Base-by-base conservation (phyloP, 2,113 vertebrate species). In the Centropristis striata region DNA sequence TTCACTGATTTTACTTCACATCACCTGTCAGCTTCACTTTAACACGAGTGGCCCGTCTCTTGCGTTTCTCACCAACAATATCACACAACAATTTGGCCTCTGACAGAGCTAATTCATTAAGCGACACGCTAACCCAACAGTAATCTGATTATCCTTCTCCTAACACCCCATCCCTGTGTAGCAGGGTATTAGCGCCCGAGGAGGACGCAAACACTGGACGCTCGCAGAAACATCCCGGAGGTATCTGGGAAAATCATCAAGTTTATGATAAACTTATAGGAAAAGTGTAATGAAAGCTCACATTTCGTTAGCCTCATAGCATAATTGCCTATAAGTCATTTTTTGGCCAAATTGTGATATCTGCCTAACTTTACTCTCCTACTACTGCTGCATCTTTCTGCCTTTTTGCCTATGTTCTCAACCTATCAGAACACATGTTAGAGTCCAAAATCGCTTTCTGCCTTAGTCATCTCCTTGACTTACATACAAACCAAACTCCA, bases 71-170 rank as follows among this genome's bases (percentile, higher is more conserved):
- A 42, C 41, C 47, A 36, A 58, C 37, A 75, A 77, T 70, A 85
- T 86, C 82, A 65, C 77, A 75, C 78, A 78, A 73, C 67, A 76
- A 36, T 74, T 61, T 80, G 59, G 71, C 83, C 71, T 71, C 59
- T 74, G 75, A 90, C 61, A 41, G 74, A 71, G 71, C 68, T 86
- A 69, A 84, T 81, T 87, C 68, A 70, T 84, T 80, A 75, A 82
- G 63, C 39, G 1, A 46, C 79, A 86, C 27, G 54, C 69, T 60
- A 82, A 78, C 58, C 50, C 60, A 49, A 54, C 75, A 42, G 64
- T 81, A 78, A 91, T 90, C 88, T 89, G 82, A 89, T 84, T 80
- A 86, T 80, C 71, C 49, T 18, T 70, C 77, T 82, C 39, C 64
- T 67, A 63, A 74, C 75, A 78, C 71, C 78, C 80, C 46, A 7